phyloP scores from a whole-genome alignment of 2,113 vertebrate species.

The Halcyon malimbica region DNA sequence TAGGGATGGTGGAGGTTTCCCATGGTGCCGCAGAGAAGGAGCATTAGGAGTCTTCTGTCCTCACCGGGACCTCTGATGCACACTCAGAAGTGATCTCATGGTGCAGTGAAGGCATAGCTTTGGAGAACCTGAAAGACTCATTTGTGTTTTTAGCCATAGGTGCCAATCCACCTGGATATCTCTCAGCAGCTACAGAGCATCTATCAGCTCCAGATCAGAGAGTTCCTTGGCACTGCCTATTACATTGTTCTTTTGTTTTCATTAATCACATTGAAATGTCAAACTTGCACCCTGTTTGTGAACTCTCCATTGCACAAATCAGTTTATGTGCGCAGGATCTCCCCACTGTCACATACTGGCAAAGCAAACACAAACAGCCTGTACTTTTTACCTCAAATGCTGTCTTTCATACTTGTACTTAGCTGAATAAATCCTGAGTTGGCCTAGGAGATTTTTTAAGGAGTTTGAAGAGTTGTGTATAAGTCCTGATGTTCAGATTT shows the following conservation, averaged over 20 bases:
- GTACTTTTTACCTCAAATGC: background rate
- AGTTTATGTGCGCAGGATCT: background rate
- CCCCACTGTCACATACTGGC: background rate
- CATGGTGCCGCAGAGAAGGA: background rate
- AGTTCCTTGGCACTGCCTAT: background rate
- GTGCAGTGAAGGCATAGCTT: background rate
- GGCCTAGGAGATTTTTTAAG: background rate
- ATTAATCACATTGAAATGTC: background rate
- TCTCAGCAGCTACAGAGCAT: background rate
- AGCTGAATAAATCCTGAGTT: background rate
- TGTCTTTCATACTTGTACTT: background rate
- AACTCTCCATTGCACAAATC: background rate
- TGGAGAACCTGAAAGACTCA: background rate
- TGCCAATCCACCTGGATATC: background rate
- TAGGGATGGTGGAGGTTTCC: accelerated
- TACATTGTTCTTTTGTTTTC: background rate
- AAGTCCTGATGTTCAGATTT: background rate
- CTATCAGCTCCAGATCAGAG: background rate
- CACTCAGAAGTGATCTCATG: background rate
- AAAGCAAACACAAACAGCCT: background rate
- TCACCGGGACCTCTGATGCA: background rate
- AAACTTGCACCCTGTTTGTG: background rate
- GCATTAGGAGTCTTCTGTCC: background rate
- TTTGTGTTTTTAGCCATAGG: background rate
- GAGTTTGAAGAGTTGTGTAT: background rate